These are phyloP conservation scores for Meliscaeva auricollis DNA, from an alignment of 2,888 invertebrate genomes.

Conservation along the genomic window DNA sequence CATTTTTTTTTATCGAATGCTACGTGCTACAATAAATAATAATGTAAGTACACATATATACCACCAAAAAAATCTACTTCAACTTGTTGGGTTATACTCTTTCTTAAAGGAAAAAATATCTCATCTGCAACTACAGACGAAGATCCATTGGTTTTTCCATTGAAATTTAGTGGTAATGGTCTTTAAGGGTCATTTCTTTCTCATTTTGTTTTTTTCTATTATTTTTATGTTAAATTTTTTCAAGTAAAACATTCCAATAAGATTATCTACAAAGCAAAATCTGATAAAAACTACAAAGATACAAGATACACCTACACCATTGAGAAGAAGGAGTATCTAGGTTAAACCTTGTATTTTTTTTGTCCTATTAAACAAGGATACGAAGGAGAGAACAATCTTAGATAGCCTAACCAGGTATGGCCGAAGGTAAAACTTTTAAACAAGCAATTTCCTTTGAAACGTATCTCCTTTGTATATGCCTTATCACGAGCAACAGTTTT, in stretches of 20 bases:
- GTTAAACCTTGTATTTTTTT: neutral
- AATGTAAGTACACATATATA: neutral
- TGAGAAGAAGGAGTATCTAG: neutral
- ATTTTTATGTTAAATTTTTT: slow-evolving; percentile 2
- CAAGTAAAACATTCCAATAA: slow-evolving; percentile 11
- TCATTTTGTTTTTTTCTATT: neutral
- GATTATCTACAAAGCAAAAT: slow-evolving; percentile 6
- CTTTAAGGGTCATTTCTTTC: slow-evolving; percentile 1
- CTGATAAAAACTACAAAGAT: neutral
- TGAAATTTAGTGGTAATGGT: slow-evolving; percentile 12
- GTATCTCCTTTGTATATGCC: neutral
- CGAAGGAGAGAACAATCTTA: neutral
- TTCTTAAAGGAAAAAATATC: too few relatives aligned
- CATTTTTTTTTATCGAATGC: slow-evolving; percentile 17
- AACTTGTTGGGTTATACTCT: neutral
- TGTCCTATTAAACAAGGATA: neutral
- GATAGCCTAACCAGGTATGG: slow-evolving; percentile 2
- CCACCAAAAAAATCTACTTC: neutral
- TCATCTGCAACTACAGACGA: neutral
- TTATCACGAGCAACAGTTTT: slow-evolving; percentile 14
- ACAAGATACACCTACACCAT: neutral
- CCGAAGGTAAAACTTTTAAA: neutral
- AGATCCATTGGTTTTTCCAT: neutral
- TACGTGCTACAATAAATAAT: slow-evolving; percentile 20
- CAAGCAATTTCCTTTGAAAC: slow-evolving; percentile 9